phyloP scores from a whole-genome alignment of 2,888 invertebrate species.

The Ernsta delagoae region DNA sequence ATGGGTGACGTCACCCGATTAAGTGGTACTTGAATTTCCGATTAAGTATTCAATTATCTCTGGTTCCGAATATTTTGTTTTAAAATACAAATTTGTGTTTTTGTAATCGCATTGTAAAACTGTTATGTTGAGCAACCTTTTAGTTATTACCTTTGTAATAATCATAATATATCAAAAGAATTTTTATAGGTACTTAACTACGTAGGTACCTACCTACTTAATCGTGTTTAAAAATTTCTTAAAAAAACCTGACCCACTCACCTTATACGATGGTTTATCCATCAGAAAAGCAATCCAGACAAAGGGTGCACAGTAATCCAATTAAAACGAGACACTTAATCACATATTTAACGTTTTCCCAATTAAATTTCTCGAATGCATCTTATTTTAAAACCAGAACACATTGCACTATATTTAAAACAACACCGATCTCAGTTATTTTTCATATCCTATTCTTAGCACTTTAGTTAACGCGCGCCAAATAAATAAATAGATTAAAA shows the following conservation, averaged over 20 bases:
- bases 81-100: too few species aligned
- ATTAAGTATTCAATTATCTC: slow-evolving; percentile 12
- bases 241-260: slow-evolving; percentile 44
- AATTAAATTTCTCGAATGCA: slow-evolving; percentile 54
- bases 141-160: too few species aligned
- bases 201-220: too few species aligned
- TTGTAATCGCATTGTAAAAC: too few species aligned
- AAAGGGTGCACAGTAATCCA: slow-evolving; percentile 53
- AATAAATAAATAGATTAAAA: slow-evolving; percentile 22
- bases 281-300: slow-evolving; percentile 63
- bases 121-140: too few species aligned
- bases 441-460: slow-evolving; percentile 60
- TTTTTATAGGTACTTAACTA: too few species aligned
- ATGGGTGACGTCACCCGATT: slow-evolving; percentile 65
- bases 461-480: slow-evolving; percentile 32
- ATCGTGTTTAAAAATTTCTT: too few species aligned
- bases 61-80: slow-evolving; percentile 25
- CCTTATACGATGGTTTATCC: slow-evolving; percentile 79
- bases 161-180: too few species aligned
- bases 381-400: slow-evolving; percentile 60
- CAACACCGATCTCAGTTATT: slow-evolving; percentile 51
- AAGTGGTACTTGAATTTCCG: slow-evolving; percentile 37
- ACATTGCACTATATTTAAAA: slow-evolving; percentile 68
- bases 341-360: slow-evolving; percentile 40
- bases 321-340: slow-evolving; percentile 38